These are phyloP conservation scores for Neodon shergylaensis DNA, from an alignment of 2,113 vertebrate genomes.

Conservation along the genomic window DNA sequence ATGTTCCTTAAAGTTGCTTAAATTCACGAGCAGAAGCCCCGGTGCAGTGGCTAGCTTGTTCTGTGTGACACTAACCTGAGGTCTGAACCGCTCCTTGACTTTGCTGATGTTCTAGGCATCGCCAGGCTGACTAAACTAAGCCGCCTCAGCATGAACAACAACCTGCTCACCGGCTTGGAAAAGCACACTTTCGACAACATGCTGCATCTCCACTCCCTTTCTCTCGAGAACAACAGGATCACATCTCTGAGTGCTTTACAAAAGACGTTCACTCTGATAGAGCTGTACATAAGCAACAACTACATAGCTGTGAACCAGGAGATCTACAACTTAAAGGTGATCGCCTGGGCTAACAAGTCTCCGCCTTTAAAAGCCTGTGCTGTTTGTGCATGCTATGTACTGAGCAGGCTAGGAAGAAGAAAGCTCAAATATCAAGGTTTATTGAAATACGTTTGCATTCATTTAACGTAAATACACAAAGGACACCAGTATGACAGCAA, in stretches of 20 bases:
- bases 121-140: slow-evolving; percentile 87
- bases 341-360: background rate
- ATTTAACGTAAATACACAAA: background rate
- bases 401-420: background rate
- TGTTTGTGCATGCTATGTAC: background rate
- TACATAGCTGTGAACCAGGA: slow-evolving; percentile 88
- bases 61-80: slow-evolving; percentile 19
- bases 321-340: slow-evolving; percentile 90
- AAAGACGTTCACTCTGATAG: slow-evolving; percentile 86
- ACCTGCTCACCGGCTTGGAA: slow-evolving; percentile 88
- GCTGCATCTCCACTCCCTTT: slow-evolving; percentile 89
- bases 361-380: background rate
- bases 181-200: slow-evolving; percentile 86
- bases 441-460: background rate
- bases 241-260: slow-evolving; percentile 88
- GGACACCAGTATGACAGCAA: background rate
- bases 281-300: slow-evolving; percentile 92
- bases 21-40: background rate
- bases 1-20: background rate
- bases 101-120: slow-evolving; percentile 85
- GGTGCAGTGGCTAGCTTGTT: background rate
- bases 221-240: slow-evolving; percentile 90
- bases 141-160: slow-evolving; percentile 89
- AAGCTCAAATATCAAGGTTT: slow-evolving; percentile 1
- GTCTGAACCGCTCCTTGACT: slow-evolving; percentile 54